phyloP scores from a whole-genome alignment of 2,113 vertebrate genomes.

The Shinisaurus crocodilurus region DNA sequence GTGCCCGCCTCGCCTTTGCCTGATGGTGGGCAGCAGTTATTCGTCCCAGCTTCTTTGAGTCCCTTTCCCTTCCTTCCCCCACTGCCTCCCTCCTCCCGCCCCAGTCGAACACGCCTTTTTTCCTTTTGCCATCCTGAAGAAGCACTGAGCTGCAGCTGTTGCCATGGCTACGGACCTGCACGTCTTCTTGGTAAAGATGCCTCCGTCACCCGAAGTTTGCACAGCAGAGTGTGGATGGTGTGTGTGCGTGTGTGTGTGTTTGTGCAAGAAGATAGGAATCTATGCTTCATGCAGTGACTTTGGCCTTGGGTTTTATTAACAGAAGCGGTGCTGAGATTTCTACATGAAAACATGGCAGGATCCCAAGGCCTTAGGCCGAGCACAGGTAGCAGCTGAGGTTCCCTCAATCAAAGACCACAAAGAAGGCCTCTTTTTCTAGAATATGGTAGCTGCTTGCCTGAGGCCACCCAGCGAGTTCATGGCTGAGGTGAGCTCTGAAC shows the following conservation, averaged over 20 bases:
- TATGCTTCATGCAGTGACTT: background rate
- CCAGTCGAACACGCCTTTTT: background rate
- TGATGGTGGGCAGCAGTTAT: background rate
- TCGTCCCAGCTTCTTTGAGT: background rate
- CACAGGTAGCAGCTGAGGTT: background rate
- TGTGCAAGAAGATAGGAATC: too few species aligned
- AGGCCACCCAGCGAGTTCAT: background rate
- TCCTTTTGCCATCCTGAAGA: background rate
- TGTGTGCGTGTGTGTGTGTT: background rate
- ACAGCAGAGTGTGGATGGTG: background rate
- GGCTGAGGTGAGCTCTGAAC: background rate
- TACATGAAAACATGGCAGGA: background rate
- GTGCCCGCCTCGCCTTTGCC: background rate
- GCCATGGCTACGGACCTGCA: slow-evolving; percentile 58
- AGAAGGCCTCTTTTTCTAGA: background rate
- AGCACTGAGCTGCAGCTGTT: slow-evolving; percentile 37
- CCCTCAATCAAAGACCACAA: background rate
- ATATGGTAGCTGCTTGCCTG: background rate
- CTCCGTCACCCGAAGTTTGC: slow-evolving; percentile 17
- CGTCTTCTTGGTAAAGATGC: slow-evolving; percentile 33
- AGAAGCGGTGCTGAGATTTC: background rate
- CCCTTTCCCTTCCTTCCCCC: rapidly evolving
- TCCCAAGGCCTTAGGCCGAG: background rate
- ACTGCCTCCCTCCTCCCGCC: too few species aligned
- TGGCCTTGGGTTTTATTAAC: slow-evolving; percentile 2